Percentiles rank a stretch among this genome's conserved stretches.
Conservation (phyloP, 2,113 vertebrate species). For the Rhegmatorhina hoffmannsi region DNA sequence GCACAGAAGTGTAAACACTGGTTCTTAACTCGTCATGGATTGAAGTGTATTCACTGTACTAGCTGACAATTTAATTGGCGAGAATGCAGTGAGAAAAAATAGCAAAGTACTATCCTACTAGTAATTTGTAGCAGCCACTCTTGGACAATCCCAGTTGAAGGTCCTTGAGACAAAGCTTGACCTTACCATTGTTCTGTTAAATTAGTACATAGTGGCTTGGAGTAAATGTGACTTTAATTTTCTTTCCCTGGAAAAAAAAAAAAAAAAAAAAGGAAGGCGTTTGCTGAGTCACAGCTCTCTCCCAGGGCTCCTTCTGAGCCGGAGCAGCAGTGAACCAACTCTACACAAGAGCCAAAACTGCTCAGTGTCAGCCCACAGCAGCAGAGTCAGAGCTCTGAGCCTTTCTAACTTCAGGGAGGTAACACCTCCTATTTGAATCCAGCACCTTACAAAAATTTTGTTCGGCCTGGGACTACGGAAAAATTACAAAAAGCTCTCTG, state of each 20-base stretch:
- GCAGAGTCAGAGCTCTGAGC: neutral
- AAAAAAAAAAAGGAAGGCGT: neutral
- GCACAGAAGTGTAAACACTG: neutral
- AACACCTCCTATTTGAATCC: neutral
- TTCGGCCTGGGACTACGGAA: neutral
- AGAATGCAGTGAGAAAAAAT: neutral
- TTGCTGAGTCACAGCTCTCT: neutral
- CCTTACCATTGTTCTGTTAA: neutral
- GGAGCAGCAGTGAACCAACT: neutral
- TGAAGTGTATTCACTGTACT: neutral
- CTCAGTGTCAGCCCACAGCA: neutral
- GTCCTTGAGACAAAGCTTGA: neutral
- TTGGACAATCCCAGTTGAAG: neutral
- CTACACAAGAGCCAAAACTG: neutral
- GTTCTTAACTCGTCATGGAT: neutral
- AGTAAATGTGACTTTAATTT: neutral
- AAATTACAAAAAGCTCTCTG: neutral
- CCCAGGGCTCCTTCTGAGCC: neutral
- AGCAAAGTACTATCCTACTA: neutral
- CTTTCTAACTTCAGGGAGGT: neutral
- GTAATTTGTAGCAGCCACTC: neutral
- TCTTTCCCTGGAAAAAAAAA: neutral
- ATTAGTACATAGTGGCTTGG: fast-evolving
- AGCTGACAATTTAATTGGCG: neutral
- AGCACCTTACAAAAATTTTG: neutral